A percentile compares a stretch with the other conserved stretches of the same genome.
phyloP scores from a whole-genome alignment of 2,888 invertebrate species.

The Junonia oenone region DNA sequence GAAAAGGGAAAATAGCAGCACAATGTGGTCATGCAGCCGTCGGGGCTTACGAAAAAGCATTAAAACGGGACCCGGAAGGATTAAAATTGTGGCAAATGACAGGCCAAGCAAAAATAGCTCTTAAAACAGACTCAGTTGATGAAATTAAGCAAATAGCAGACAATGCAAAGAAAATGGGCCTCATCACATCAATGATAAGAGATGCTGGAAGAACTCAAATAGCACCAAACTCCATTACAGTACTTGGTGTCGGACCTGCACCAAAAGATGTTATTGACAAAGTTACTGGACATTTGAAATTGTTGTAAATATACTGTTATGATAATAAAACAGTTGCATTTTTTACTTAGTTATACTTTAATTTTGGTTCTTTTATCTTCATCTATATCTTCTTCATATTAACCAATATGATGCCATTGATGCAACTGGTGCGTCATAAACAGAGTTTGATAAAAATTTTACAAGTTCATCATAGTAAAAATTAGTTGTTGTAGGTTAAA shows the following conservation, averaged over 20 bases:
- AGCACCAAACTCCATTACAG: slow-evolving; percentile 91
- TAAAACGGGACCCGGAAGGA: slow-evolving; percentile 80
- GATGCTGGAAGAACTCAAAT: slow-evolving; percentile 98
- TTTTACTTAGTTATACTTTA: background rate
- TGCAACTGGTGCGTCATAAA: no score
- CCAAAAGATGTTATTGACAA: slow-evolving; percentile 86
- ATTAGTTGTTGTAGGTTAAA: no score
- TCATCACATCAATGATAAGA: slow-evolving; percentile 86
- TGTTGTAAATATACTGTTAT: slow-evolving; percentile 79
- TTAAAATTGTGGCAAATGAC: slow-evolving; percentile 79
- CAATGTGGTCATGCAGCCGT: slow-evolving; percentile 98
- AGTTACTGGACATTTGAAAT: slow-evolving; percentile 92
- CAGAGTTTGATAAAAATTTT: no score
- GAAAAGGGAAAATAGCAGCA: slow-evolving; percentile 95
- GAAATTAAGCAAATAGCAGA: slow-evolving; percentile 84
- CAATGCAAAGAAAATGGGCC: slow-evolving; percentile 83
- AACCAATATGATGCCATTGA: no score
- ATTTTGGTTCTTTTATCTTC: no score
- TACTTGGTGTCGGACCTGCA: slow-evolving; percentile 95
- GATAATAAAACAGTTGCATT: background rate
- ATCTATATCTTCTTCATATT: no score
- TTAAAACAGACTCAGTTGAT: slow-evolving; percentile 88
- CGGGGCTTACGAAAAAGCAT: slow-evolving; percentile 87
- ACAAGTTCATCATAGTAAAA: no score
- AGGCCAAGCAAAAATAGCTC: slow-evolving; percentile 93